Evolutionary conservation across 2,888 invertebrate genomes (phyloP).

Genomic region (Lottia gigantea): DNA sequence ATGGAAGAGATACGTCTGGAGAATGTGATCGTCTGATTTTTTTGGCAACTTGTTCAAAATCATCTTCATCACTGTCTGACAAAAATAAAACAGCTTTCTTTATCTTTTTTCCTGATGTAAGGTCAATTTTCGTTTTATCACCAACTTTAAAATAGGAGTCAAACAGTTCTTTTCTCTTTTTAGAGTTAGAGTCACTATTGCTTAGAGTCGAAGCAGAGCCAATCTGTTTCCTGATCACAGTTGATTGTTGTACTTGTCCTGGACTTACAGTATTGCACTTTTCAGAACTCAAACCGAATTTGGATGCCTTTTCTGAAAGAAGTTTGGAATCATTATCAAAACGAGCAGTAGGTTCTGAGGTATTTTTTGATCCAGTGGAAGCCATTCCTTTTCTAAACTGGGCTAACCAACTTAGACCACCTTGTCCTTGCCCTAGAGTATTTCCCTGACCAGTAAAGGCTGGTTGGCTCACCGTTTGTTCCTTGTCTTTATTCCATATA

Average conservation of each 20-base stretch:
- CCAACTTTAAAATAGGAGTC: no score
- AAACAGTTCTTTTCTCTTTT: neutral
- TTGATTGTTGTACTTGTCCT: no score
- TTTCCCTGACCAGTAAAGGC: neutral
- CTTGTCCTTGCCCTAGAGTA: neutral
- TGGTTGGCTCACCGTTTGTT: neutral
- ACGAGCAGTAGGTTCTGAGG: neutral
- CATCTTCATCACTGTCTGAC: neutral
- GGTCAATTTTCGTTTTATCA: neutral
- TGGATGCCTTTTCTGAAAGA: neutral
- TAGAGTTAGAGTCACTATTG: neutral
- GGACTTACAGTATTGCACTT: neutral
- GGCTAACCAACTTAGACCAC: neutral
- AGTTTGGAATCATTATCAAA: neutral
- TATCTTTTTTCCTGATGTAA: neutral
- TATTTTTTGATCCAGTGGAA: neutral
- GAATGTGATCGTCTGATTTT: constrained; percentile 2
- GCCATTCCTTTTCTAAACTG: neutral
- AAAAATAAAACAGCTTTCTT: constrained; percentile 1
- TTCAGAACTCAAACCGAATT: neutral
- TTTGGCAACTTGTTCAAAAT: neutral
- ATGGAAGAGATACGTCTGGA: neutral
- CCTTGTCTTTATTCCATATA: constrained; percentile 1
- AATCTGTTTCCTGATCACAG: neutral
- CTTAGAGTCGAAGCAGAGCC: no score